Conservation (phyloP, 2,888 invertebrate species). For the Parapristionchus giblindavisi region DNA sequence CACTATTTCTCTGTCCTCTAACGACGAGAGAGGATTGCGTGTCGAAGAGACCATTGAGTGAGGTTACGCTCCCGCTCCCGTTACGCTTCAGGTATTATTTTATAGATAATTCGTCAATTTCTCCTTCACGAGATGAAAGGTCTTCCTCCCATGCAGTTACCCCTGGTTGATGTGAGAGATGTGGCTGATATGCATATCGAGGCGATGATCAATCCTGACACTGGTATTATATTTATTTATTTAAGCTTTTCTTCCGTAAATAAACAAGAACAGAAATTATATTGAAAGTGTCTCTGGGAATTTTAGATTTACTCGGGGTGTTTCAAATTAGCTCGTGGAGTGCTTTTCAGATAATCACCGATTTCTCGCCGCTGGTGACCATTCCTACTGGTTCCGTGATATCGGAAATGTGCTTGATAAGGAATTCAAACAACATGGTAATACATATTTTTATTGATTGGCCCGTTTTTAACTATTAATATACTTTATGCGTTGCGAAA, state of each 20-base stretch:
- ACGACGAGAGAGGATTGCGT: no score
- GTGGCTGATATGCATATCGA: conserved; percentile 73
- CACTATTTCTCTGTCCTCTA: no score
- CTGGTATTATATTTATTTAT: no score
- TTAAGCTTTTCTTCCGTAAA: no score
- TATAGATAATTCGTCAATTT: conserved; percentile 53
- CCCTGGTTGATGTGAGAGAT: conserved; percentile 74
- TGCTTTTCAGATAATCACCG: neutral
- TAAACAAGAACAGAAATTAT: no score
- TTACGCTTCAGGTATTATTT: neutral
- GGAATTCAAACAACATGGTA: conserved; percentile 73
- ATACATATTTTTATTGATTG: no score
- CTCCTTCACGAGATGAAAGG: conserved; percentile 63
- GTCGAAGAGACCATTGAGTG: no score
- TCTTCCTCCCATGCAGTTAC: conserved; percentile 70
- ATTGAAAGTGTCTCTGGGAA: no score
- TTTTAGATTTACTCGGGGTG: no score
- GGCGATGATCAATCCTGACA: conserved; percentile 69
- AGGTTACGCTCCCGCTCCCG: neutral
- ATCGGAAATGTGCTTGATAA: conserved; percentile 72
- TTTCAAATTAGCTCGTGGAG: no score
- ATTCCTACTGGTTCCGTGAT: conserved; percentile 72
- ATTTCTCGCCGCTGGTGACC: conserved; percentile 47
- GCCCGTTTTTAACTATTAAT: no score
- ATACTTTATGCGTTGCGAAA: no score